Percentiles rank a stretch among this genome's conserved stretches.
These are phyloP conservation scores for Neuroscelio doddi DNA, from an alignment of 2,888 invertebrate genomes.

Conservation along the genomic window DNA sequence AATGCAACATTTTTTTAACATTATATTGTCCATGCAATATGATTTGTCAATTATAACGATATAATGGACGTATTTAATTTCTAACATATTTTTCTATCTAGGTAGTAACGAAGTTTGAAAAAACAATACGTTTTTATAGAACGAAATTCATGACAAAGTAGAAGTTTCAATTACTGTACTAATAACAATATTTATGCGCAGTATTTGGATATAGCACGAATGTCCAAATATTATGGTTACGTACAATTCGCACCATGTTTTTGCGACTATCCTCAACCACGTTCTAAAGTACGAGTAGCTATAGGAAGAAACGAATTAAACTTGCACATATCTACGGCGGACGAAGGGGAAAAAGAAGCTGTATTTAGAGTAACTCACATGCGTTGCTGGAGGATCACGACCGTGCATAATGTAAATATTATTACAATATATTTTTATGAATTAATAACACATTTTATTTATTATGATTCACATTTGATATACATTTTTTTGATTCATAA, in stretches of 20 bases:
- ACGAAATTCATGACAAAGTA: neutral
- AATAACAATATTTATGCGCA: conserved; percentile 70
- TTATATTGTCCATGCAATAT: no score
- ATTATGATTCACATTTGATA: no score
- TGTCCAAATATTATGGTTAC: conserved; percentile 91
- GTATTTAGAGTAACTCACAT: conserved; percentile 95
- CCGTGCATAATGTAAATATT: conserved; percentile 80
- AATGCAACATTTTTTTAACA: no score
- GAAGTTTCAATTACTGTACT: neutral
- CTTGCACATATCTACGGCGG: conserved; percentile 76
- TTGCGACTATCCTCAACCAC: conserved; percentile 84
- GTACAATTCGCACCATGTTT: conserved; percentile 84
- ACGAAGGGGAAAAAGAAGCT: conserved; percentile 83
- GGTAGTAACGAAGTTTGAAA: no score
- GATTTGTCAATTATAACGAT: neutral
- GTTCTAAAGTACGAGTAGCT: conserved; percentile 81
- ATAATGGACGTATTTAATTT: no score
- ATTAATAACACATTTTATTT: no score
- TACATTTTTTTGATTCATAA: no score
- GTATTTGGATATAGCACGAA: conserved; percentile 89
- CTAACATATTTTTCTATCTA: no score
- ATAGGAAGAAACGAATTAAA: conserved; percentile 91
- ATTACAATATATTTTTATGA: conserved; percentile 1
- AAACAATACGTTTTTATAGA: neutral
- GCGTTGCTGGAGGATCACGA: conserved; percentile 97